Conservation (phyloP, 2,888 invertebrate species). For the Cerceris ruficornis region DNA sequence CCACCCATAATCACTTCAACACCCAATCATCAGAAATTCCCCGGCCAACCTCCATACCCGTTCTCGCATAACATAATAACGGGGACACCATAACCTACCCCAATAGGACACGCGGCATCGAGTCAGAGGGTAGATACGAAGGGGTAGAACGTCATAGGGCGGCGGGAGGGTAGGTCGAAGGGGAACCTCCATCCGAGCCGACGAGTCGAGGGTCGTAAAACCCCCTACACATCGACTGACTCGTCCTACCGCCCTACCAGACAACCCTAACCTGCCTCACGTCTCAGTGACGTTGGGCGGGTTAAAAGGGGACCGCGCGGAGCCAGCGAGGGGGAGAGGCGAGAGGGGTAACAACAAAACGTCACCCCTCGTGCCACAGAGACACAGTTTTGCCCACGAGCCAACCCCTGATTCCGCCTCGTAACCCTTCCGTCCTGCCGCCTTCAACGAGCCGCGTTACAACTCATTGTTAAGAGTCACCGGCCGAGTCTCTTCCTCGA, state of each 20-base stretch:
- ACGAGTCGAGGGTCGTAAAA: slow-evolving; percentile 76
- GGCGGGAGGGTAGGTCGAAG: slow-evolving; percentile 33
- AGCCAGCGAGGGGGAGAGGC: slow-evolving; percentile 24
- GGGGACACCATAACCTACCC: slow-evolving; percentile 69
- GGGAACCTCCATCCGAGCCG: slow-evolving; percentile 55
- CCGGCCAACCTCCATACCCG: slow-evolving; percentile 26
- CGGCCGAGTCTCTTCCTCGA: slow-evolving; percentile 26
- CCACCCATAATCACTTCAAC: not conserved
- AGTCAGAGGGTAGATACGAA: slow-evolving; percentile 37
- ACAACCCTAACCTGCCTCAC: slow-evolving; percentile 74
- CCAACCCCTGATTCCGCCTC: slow-evolving; percentile 49
- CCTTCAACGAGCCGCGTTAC: slow-evolving; percentile 31
- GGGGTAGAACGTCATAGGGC: slow-evolving; percentile 36
- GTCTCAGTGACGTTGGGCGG: slow-evolving; percentile 71
- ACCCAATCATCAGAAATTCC: not conserved
- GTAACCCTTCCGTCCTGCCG: slow-evolving; percentile 30
- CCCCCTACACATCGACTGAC: slow-evolving; percentile 65
- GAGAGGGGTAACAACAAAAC: slow-evolving; percentile 52
- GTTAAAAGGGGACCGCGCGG: slow-evolving; percentile 54
- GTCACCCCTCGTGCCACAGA: slow-evolving; percentile 73
- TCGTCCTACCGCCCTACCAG: slow-evolving; percentile 68
- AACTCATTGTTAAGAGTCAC: slow-evolving; percentile 31
- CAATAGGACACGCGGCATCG: slow-evolving; percentile 60
- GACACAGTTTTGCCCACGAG: slow-evolving; percentile 73
- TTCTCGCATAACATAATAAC: slow-evolving; percentile 69